Percentiles rank a stretch among this genome's conserved stretches.
phyloP scores from a whole-genome alignment of 2,113 vertebrate species.

The Monarcha castaneiventris region DNA sequence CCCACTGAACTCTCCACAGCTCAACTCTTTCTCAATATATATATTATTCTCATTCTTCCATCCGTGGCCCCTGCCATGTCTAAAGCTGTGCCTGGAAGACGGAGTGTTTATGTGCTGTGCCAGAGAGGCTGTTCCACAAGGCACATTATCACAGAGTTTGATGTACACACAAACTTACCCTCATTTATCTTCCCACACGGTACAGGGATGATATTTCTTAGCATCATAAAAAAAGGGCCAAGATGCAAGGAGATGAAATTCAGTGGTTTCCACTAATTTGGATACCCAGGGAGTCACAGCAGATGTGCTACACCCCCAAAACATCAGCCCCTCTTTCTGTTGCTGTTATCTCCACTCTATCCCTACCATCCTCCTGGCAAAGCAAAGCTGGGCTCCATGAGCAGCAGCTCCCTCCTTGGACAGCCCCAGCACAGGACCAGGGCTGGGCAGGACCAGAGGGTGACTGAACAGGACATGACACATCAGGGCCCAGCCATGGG shows the following conservation, averaged over 20 bases:
- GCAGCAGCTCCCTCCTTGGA: not conserved
- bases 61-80: not conserved
- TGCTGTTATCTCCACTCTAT: not conserved
- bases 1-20: not conserved
- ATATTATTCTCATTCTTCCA: not conserved
- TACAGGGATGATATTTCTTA: not conserved
- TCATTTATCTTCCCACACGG: not conserved
- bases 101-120: not conserved
- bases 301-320: not conserved
- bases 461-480: not conserved
- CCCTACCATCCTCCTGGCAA: rapidly evolving
- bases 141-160: not conserved
- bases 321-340: not conserved
- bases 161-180: not conserved
- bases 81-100: not conserved
- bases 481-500: not conserved
- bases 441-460: not conserved
- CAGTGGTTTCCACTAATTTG: not conserved
- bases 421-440: not conserved
- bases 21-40: not conserved
- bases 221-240: not conserved
- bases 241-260: not conserved
- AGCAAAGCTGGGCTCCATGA: not conserved
- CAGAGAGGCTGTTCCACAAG: not conserved
- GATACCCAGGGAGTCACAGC: not conserved